Evolutionary conservation across 2,113 vertebrate genomes (phyloP), one percentile per base, ranked within the genome.

Genomic region (Sorex araneus): DNA sequence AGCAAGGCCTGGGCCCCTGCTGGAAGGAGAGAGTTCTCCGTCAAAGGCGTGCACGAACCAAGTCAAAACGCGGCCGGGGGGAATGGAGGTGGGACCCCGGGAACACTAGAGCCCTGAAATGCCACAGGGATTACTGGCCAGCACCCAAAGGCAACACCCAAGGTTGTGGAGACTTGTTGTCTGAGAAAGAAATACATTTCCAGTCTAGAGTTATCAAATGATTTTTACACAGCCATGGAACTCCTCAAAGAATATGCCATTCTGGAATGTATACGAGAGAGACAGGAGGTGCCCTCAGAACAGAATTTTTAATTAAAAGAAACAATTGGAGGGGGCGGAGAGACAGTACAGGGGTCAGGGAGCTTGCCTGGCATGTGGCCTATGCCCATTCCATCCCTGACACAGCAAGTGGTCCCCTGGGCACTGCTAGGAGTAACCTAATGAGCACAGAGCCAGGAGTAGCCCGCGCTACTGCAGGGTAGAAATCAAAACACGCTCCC

Each of bases 301-400:
- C 4, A 92, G 82, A 89, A 79, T 69, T 75, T 78, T 92, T 78
- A 82, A 78, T 67, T 86, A 1, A 54, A 30, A 82, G 36, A 60
- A 47, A 63, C 28, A 8, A 18, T 84, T 71, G 19, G 27, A 70
- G 43, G 57, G 18, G 19, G 18, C 8, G 19, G 57, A 60, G 21
- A 60, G 57, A 60, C 19, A 60, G 57, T 60, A 60, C 57, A 60
- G 19, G 57, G 57, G 57, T 23, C 57, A 60, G 23, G 57, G 57
- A 19, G 57, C 57, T 60, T 60, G 57, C 19, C 57, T 60, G 23
- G 19, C 19, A 60, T 60, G 18, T 60, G 21, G 57, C 18, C 6
- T 60, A 23, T 23, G 13, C 57, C 57, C 19, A 21, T 60, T 60
- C 57, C 21, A 60, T 60, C 57, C 57, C 18, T 60, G 19, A 19